A percentile compares a stretch with the other conserved stretches of the same genome.
Evolutionary conservation across 2,113 vertebrate species (phyloP).

Genomic region (Melanostigma gelatinosum): DNA sequence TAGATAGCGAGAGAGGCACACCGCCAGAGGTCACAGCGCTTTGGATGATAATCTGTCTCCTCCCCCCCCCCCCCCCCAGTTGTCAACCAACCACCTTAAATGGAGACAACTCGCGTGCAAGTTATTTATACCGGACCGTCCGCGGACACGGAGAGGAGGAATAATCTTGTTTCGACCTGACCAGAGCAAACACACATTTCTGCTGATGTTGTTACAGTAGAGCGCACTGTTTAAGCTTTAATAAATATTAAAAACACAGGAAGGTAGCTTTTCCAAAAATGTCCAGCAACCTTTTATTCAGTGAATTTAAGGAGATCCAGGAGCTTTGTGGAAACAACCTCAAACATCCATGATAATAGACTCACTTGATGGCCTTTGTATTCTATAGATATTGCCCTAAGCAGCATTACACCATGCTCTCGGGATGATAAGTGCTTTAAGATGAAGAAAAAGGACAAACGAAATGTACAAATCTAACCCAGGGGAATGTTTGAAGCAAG

Average conservation of each 20-base stretch:
- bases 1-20: conserved; percentile 55
- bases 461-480: conserved; percentile 28
- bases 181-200: conserved; percentile 12
- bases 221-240: not conserved
- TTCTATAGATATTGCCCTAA: conserved; percentile 21
- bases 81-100: conserved; percentile 75
- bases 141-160: not conserved
- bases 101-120: conserved; percentile 56
- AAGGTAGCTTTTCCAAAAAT: not conserved
- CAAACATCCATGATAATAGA: conserved; percentile 27
- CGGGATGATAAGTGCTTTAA: conserved; percentile 36
- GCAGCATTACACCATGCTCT: not conserved
- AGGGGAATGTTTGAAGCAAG: conserved; percentile 9
- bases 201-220: not conserved
- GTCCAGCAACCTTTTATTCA: conserved; percentile 20
- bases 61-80: not conserved
- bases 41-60: conserved; percentile 69
- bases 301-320: conserved; percentile 21
- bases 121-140: conserved; percentile 70
- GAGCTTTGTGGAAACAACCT: conserved; percentile 20
- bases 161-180: conserved; percentile 15
- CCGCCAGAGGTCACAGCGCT: conserved; percentile 65
- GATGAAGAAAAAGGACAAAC: conserved; percentile 36
- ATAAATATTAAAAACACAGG: not conserved
- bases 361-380: conserved; percentile 23